Base-by-base conservation (phyloP, 2,113 vertebrate genomes). In the Taxidea taxus region DNA sequence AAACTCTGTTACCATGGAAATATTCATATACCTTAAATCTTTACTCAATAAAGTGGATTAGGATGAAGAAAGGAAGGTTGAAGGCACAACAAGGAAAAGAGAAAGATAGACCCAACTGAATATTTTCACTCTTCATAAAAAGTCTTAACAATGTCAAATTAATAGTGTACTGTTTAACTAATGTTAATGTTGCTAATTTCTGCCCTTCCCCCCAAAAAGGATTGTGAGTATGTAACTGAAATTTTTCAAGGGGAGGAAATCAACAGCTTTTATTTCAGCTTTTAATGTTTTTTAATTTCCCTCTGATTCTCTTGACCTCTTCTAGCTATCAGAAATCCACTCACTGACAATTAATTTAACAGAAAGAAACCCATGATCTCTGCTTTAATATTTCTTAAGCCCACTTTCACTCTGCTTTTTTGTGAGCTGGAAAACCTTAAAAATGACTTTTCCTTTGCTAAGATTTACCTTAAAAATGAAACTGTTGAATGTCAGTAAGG, bases 331-430 rank as follows among this genome's bases (percentile, higher is more conserved):
- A 92, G 87, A 93, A 96, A 47, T 94, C 44, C 21, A 44, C 11
- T 97, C 83, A 87, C 37, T 74, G 34, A 75, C 51, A 12, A 87
- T 95, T 98, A 96, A 89, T 97, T 97, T 90, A 94, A 94, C 18
- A 89, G 81, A 20, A 94, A 97, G 54, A 95, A 93, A 6, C 39
- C 3, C 34, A 92, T 89, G 87, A 15, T 90, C 39, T 96, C 14
- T 81, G 7, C 4, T 77, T 96, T 90, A 86, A 66, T 0, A 44
- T 94, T 96, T 95, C 83, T 85, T 18, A 97, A 95, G 89, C 14
- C 72, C 0, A 87, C 6, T 8, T 96, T 97, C 44, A 95, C 2
- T 92, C 4, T 87, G 2, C 25, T 97, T 95, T 13, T 90, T 68
- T 84, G 3, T 93, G 9, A 97, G 75, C 80, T 66, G 42, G 27